Evolutionary conservation across 2,797 vertebrate genomes (phyloP), one percentile per base, ranked within the genome.

Genomic region (Discoglossus pictus): DNA sequence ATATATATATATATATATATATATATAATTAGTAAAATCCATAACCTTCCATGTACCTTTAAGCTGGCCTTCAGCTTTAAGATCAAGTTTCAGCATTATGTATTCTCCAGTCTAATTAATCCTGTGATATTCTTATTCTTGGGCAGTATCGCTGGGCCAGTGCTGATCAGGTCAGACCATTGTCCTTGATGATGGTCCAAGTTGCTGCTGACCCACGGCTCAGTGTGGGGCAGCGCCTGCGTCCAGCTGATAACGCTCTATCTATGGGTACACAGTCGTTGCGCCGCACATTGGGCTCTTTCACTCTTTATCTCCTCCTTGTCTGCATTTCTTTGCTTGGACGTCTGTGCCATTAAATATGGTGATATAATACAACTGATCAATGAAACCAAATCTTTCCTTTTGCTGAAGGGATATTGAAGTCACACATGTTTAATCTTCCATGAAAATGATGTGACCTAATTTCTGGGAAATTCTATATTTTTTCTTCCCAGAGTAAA

Each of bases 181-280:
- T 80, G 78, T 79, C 78, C 73, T 78, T 83, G 58, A 73, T 84
- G 71, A 74, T 53, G 0, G 75, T 73, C 80, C 73, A 72, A 74
- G 78, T 71, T 34, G 24, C 71, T 71, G 70, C 68, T 76, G 75
- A 73, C 70, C 52, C 64, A 69, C 65, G 74, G 64, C 75, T 75
- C 13, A 75, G 75, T 59, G 53, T 73, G 77, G 74, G 73, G 76
- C 75, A 73, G 42, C 73, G 80, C 72, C 81, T 84, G 82, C 72
- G 16, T 68, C 72, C 38, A 53, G 47, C 77, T 80, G 82, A 83
- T 86, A 86, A 86, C 65, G 65, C 54, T 70, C 73, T 69, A 5
- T 71, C 73, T 46, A 8, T 58, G 75, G 78, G 81, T 75, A 79
- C 61, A 31, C 72, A 77, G 61, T 62, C 78, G 60, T 24, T 44